A percentile compares a stretch with the other conserved stretches of the same genome.
phyloP scores from a whole-genome alignment of 2,797 vertebrate genomes.

The Cossypha caffra region DNA sequence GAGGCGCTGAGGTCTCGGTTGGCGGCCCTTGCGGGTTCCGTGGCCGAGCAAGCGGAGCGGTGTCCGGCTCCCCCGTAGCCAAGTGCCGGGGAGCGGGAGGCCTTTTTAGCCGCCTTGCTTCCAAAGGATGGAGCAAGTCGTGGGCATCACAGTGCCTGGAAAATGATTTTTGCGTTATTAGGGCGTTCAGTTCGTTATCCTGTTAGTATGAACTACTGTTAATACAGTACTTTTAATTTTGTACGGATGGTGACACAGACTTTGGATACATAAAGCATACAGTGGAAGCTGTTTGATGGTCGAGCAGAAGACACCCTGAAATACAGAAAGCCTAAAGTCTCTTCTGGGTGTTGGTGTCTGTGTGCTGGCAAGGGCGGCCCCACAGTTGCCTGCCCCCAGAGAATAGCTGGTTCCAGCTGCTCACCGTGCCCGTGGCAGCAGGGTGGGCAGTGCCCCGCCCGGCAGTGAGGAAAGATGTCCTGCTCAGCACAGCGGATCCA shows the following conservation, averaged over 20 bases:
- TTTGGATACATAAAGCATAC: rapidly evolving
- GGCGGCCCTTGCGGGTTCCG: rapidly evolving
- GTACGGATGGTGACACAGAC: not conserved
- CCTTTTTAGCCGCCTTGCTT: rapidly evolving
- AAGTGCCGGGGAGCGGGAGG: rapidly evolving
- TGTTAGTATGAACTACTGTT: rapidly evolving
- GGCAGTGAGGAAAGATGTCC: no score
- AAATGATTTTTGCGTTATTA: rapidly evolving
- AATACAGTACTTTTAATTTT: no score
- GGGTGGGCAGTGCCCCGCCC: not conserved
- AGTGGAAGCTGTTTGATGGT: not conserved
- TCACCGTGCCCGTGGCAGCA: not conserved
- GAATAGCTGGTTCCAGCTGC: not conserved
- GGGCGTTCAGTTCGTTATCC: not conserved
- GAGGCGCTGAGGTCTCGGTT: no score
- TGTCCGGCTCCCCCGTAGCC: rapidly evolving
- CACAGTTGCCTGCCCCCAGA: rapidly evolving
- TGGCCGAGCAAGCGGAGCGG: not conserved
- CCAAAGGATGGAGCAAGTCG: rapidly evolving
- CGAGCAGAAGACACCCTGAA: not conserved
- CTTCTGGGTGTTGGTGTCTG: not conserved
- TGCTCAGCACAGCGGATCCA: not conserved
- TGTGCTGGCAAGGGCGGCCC: not conserved
- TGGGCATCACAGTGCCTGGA: not conserved
- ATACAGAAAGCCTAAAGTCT: rapidly evolving